Conservation (phyloP, 2,113 vertebrate genomes). For the Ictalurus furcatus region DNA sequence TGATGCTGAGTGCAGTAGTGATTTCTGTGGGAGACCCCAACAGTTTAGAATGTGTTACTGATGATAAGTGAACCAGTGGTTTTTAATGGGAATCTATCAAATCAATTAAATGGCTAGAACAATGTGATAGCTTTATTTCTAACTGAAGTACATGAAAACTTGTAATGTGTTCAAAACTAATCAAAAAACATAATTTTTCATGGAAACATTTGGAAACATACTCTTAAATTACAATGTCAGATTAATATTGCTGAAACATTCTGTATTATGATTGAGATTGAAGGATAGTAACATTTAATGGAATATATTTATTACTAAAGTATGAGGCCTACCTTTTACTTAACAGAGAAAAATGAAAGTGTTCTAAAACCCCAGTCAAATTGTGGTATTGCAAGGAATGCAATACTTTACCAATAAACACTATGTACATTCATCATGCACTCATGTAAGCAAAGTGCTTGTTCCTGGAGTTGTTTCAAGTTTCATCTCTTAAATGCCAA, state of each 20-base stretch:
- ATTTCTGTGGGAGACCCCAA: background rate
- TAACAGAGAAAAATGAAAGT: background rate
- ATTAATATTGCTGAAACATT: background rate
- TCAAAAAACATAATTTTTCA: background rate
- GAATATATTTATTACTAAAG: background rate
- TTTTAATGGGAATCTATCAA: background rate
- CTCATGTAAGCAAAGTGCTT: background rate
- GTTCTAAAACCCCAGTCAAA: background rate
- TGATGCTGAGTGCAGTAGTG: background rate
- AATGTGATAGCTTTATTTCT: background rate
- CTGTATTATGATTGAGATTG: background rate
- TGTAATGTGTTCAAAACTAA: background rate
- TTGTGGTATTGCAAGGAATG: background rate
- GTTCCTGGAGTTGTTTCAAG: background rate
- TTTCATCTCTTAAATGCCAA: background rate
- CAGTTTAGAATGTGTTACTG: background rate
- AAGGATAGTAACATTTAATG: background rate
- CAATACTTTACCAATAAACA: background rate
- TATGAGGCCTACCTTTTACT: background rate
- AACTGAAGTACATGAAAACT: background rate
- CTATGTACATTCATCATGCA: background rate
- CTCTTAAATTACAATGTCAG: background rate
- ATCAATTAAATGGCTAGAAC: background rate
- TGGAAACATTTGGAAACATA: background rate
- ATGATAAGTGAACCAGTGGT: background rate